These are phyloP conservation scores for Artemia sinica DNA, from an alignment of 2,888 invertebrate genomes.

Conservation along the genomic window DNA sequence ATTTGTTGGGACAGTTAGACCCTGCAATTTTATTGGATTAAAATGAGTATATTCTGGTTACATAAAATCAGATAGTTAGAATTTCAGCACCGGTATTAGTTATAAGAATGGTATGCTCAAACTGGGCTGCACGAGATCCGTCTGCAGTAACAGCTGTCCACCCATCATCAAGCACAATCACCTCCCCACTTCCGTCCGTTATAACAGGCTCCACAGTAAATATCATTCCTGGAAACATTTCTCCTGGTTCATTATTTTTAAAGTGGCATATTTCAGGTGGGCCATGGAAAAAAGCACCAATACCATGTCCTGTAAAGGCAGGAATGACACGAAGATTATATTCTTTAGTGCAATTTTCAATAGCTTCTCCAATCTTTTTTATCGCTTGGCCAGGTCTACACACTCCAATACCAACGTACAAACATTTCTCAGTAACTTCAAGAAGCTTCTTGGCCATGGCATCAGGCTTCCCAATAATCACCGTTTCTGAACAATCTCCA, in stretches of 20 bases:
- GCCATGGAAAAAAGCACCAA: slow-evolving; percentile 78
- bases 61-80: slow-evolving; percentile 39
- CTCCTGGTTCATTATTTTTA: slow-evolving; percentile 37
- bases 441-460: slow-evolving; percentile 50
- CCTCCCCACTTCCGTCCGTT: slow-evolving; percentile 49
- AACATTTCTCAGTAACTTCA: slow-evolving; percentile 48
- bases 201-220: slow-evolving; percentile 87
- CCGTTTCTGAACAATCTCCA: slow-evolving; percentile 80
- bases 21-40: too few species aligned
- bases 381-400: slow-evolving; percentile 40
- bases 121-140: slow-evolving; percentile 64
- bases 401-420: slow-evolving; percentile 41
- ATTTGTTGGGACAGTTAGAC: too few species aligned
- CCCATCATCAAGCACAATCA: slow-evolving; percentile 58
- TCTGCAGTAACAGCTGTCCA: slow-evolving; percentile 83
- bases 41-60: too few species aligned
- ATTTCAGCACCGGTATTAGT: slow-evolving; percentile 58
- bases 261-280: slow-evolving; percentile 75
- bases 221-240: slow-evolving; percentile 72
- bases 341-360: slow-evolving; percentile 45
- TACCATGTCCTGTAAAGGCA: slow-evolving; percentile 75
- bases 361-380: slow-evolving; percentile 40
- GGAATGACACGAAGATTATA: slow-evolving; percentile 52
- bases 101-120: slow-evolving; percentile 76
- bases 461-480: slow-evolving; percentile 65